Conservation (phyloP, 2,888 invertebrate genomes). For the Orthosia incerta region DNA sequence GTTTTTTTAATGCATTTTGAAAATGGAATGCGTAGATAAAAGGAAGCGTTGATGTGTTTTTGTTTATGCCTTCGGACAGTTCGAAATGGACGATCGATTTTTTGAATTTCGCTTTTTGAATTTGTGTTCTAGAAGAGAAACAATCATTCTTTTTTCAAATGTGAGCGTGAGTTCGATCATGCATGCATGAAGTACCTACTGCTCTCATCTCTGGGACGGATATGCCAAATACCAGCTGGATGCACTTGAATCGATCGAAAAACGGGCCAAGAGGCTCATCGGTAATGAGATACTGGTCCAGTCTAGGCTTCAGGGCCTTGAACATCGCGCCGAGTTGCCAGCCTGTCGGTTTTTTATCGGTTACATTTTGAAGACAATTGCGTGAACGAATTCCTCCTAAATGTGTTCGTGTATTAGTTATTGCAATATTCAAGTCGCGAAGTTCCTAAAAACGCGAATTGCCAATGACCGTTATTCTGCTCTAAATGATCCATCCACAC, state of each 20-base stretch:
- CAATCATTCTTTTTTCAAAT: not conserved
- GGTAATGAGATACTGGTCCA: too few species aligned
- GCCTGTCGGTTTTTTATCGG: too few species aligned
- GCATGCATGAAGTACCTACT: too few species aligned
- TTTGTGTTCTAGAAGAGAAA: constrained; percentile 7
- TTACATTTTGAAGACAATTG: too few species aligned
- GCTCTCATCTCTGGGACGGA: too few species aligned
- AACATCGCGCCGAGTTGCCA: too few species aligned
- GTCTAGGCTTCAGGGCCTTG: too few species aligned
- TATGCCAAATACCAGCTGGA: too few species aligned
- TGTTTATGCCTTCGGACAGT: constrained; percentile 51
- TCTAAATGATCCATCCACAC: constrained; percentile 49
- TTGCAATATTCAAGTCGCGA: constrained; percentile 35
- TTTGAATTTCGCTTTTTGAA: constrained; percentile 13
- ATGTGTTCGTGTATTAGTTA: not conserved
- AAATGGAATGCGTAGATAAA: constrained; percentile 58
- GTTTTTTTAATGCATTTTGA: constrained; percentile 64
- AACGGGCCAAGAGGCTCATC: too few species aligned
- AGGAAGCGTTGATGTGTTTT: constrained; percentile 60
- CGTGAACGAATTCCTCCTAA: not conserved
- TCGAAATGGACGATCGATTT: constrained; percentile 31
- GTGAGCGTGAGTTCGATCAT: not conserved
- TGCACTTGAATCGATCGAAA: too few species aligned
- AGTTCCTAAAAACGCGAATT: constrained; percentile 13
- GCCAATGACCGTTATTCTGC: constrained; percentile 38